Base-by-base conservation (phyloP, 2,797 vertebrate species). In the Poliocrania exsul region DNA sequence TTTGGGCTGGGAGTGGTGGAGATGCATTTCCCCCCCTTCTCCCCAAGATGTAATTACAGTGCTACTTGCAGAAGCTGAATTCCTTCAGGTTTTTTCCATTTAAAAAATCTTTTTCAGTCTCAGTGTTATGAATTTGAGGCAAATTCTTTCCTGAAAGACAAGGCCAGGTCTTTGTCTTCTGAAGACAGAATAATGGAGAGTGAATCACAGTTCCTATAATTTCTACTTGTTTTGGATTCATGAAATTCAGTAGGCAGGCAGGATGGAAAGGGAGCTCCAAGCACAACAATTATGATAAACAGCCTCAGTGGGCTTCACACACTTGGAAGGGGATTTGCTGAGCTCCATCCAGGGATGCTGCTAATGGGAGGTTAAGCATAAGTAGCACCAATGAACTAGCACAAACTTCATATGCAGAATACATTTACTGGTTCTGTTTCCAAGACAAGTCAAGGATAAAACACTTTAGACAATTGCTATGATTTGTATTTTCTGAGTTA, bases 261-360 rank as follows among this genome's bases (percentile, higher is more conserved):
- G 74, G 62, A 47, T 66, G 38, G 73, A 86, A 90, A 86, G 13
- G n/a, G 58, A 86, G 20, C 49, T 86, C 81, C 88, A 94, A 94
- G 74, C 13, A 88, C 73, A 90, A 46, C 37, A 78, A 4, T 64
- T 35, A 3, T 16, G 25, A 90, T 35, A 60, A 91, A 64, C 26
- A 83, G 17, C 47, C 33, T 69, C 38, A 47, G 31, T 38, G 62
- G 54, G 47, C 47, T 83, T 40, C 37, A 25, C 9, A 5, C n/a
- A 25, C 65, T 74, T 74, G 82, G 80, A 80, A 77, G 38, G 72
- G 37, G 42, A 46, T 81, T 69, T 90, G 4, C 67, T 96, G 81
- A 92, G 47, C 38, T 81, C 53, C 44, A 13, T n/a, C 74, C 90
- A 89, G 71, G 37, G 33, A 24, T 13, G 10, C 28, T 50, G 66